Percentiles rank a stretch among this genome's conserved stretches.
Conservation (phyloP, 2,797 vertebrate genomes). For the Chloroceryle inda region DNA sequence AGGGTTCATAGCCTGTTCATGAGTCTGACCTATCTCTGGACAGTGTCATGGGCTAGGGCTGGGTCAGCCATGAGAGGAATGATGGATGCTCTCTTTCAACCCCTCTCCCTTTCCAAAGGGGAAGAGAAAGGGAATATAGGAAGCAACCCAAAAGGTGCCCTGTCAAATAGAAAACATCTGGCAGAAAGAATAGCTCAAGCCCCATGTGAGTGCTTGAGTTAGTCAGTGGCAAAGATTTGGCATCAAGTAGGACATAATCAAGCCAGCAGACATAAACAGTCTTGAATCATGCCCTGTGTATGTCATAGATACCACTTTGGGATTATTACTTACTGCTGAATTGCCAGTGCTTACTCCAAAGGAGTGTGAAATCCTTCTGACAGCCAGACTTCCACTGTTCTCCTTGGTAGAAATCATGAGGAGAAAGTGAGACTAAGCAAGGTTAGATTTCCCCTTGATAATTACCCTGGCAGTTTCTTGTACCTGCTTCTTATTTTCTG, state of each 20-base stretch:
- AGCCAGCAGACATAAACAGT: slow-evolving; percentile 19
- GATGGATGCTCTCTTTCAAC: neutral
- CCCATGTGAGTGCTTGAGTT: neutral
- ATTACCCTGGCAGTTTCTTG: neutral
- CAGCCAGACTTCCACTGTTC: neutral
- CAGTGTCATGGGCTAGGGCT: neutral
- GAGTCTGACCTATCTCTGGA: neutral
- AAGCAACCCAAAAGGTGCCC: neutral
- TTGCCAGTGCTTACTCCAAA: neutral
- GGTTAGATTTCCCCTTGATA: neutral
- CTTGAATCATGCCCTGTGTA: neutral
- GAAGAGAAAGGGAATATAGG: neutral
- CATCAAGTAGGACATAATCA: neutral
- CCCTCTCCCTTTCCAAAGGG: neutral
- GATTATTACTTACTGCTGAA: neutral
- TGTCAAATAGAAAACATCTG: slow-evolving; percentile 6
- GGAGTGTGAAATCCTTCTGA: neutral
- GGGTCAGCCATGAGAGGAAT: neutral
- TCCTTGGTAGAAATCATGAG: neutral
- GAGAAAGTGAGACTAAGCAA: neutral
- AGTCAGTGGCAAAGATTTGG: neutral
- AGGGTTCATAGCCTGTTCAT: neutral
- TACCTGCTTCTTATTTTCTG: neutral
- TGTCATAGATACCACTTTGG: neutral
- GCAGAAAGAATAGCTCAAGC: neutral